Evolutionary conservation across 2,797 vertebrate species (phyloP).

Genomic region (Kryptolebias ocellatus): DNA sequence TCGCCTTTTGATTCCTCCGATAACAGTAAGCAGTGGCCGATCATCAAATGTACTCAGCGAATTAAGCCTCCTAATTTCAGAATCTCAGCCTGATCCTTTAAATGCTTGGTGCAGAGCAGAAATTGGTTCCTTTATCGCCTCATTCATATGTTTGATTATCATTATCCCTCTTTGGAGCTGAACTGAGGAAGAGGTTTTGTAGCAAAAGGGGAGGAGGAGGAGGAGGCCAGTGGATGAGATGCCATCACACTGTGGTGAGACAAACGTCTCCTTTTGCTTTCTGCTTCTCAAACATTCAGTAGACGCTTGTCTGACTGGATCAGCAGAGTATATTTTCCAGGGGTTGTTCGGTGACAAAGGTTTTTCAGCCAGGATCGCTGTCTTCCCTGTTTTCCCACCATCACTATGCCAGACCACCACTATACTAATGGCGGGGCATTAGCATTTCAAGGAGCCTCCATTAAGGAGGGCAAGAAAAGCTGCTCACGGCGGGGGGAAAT

Average conservation of each 20-base stretch:
- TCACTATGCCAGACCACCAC: constrained; percentile 88
- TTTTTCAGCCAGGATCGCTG: constrained; percentile 84
- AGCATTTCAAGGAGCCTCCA: constrained; percentile 96
- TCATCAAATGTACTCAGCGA: constrained; percentile 59
- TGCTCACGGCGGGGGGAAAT: constrained; percentile 89
- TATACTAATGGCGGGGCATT: constrained; percentile 89
- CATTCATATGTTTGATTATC: constrained; percentile 62
- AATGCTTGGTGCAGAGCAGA: constrained; percentile 53
- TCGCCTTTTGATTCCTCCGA: constrained; percentile 50
- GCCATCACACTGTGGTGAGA: constrained; percentile 68
- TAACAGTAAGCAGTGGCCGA: constrained; percentile 49
- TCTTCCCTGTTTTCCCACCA: constrained; percentile 80
- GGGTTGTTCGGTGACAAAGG: constrained; percentile 84
- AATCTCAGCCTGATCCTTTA: constrained; percentile 63
- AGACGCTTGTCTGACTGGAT: constrained; percentile 69
- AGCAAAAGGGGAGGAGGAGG: constrained; percentile 18
- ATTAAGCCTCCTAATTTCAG: constrained; percentile 63
- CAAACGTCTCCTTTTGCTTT: constrained; percentile 41
- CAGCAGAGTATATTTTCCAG: constrained; percentile 84
- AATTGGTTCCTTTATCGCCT: constrained; percentile 51
- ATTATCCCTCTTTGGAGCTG: constrained; percentile 66
- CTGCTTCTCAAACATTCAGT: constrained; percentile 37
- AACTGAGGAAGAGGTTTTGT: constrained; percentile 47
- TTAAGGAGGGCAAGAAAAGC: constrained; percentile 91
- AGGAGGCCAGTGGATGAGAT: constrained; percentile 49